Percentiles rank a stretch among this genome's conserved stretches.
phyloP scores from a whole-genome alignment of 2,113 vertebrate genomes.

The Plecotus auritus region DNA sequence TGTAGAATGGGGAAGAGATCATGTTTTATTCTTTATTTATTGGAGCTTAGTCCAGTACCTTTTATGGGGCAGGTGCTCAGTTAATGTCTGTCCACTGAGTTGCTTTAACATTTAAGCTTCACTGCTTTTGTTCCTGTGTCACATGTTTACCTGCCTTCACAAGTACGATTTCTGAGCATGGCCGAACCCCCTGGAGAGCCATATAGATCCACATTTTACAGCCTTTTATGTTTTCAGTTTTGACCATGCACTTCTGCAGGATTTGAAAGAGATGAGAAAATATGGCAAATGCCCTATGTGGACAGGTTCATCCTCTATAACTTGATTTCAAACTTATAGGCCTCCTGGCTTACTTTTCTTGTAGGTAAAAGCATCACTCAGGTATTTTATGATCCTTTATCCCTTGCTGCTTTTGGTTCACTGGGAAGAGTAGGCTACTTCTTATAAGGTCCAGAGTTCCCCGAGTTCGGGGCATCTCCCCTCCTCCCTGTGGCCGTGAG shows the following conservation, averaged over 20 bases:
- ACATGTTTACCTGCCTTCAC: neutral
- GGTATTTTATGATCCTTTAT: neutral
- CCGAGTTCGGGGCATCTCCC: neutral
- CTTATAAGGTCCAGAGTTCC: neutral
- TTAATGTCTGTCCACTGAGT: too few species aligned
- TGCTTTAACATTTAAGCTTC: neutral
- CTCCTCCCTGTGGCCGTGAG: too few species aligned
- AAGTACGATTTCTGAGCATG: neutral
- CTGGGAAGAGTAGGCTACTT: neutral
- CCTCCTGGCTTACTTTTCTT: neutral
- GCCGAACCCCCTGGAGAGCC: neutral
- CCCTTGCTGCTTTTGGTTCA: neutral
- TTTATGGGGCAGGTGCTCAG: neutral
- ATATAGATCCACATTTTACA: neutral
- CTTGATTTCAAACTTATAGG: neutral
- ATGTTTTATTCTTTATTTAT: neutral
- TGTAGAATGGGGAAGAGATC: neutral
- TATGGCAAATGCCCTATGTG: neutral
- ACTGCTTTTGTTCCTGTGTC: neutral
- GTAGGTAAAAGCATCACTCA: neutral
- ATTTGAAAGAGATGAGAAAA: neutral
- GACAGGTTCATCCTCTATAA: neutral
- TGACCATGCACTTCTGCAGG: neutral
- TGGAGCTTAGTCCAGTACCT: neutral
- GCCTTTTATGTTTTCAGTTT: neutral